Percentiles rank a stretch among this genome's conserved stretches.
Evolutionary conservation across 2,888 invertebrate genomes (phyloP).

Genomic region (Tolmerus cingulatus): DNA sequence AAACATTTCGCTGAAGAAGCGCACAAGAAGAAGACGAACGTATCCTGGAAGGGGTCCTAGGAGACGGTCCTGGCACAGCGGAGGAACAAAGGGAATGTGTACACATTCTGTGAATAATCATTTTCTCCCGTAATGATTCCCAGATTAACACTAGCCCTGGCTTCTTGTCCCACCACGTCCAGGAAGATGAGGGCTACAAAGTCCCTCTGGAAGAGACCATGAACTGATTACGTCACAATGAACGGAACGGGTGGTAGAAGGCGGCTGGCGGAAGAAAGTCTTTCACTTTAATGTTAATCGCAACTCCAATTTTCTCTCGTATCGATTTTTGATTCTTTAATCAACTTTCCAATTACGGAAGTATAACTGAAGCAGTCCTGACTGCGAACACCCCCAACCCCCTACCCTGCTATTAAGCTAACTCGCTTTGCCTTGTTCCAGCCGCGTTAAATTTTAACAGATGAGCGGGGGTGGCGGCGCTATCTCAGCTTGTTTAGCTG

Average conservation of each 20-base stretch:
- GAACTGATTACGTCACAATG: not conserved
- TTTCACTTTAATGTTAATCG: not conserved
- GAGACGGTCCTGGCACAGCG: not conserved
- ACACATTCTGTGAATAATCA: not conserved
- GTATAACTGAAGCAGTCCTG: not conserved
- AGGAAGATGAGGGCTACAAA: not conserved
- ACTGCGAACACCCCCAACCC: not conserved
- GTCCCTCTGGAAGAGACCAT: not conserved
- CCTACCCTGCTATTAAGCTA: not conserved
- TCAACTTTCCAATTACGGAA: conserved; percentile 10
- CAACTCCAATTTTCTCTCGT: not conserved
- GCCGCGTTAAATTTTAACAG: conserved; percentile 4
- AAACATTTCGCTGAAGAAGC: not conserved
- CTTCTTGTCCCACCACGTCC: not conserved
- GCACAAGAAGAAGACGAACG: not conserved
- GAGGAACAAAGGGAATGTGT: not conserved
- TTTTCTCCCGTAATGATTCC: conserved; percentile 19
- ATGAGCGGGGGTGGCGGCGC: not conserved
- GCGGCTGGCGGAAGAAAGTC: not conserved
- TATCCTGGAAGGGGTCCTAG: not conserved
- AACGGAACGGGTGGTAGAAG: not conserved
- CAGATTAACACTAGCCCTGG: not conserved
- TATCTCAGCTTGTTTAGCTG: not conserved
- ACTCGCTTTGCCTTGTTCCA: not conserved
- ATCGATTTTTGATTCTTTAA: conserved; percentile 30